Conservation (phyloP, 2,888 invertebrate species). For the Mythimna pallens region DNA sequence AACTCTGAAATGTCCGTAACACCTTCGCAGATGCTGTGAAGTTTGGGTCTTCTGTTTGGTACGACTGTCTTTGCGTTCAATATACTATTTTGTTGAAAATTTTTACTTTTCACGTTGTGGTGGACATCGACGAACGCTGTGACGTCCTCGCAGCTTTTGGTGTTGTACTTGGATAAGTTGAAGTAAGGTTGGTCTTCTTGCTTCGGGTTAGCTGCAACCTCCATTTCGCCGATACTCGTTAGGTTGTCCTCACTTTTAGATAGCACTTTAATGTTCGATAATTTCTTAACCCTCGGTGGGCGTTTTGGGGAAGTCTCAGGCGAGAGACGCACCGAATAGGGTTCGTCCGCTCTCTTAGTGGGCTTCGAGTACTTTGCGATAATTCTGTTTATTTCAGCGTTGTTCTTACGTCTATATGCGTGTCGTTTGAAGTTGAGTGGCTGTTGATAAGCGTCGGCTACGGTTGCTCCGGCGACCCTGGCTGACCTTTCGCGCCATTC, state of each 20-base stretch:
- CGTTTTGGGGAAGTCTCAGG: conserved; percentile 77
- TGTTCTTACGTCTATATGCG: conserved; percentile 88
- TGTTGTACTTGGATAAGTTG: conserved; percentile 81
- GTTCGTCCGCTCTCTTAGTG: conserved; percentile 83
- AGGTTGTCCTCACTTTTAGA: conserved; percentile 88
- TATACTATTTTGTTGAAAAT: conserved; percentile 86
- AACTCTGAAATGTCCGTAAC: conserved; percentile 72
- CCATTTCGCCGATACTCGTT: conserved; percentile 80
- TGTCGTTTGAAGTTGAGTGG: conserved; percentile 89
- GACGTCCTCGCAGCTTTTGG: conserved; percentile 86
- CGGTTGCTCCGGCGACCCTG: conserved; percentile 85
- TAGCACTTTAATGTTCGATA: conserved; percentile 74
- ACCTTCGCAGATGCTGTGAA: conserved; percentile 83
- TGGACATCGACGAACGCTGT: conserved; percentile 83
- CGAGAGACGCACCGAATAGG: conserved; percentile 70
- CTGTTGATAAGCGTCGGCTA: conserved; percentile 89
- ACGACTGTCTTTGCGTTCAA: conserved; percentile 79
- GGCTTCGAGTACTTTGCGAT: conserved; percentile 89
- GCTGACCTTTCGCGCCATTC: conserved; percentile 90
- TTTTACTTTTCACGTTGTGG: conserved; percentile 80
- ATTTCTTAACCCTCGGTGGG: conserved; percentile 80
- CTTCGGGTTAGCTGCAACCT: conserved; percentile 76
- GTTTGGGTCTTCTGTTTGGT: conserved; percentile 70
- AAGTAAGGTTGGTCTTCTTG: conserved; percentile 70
- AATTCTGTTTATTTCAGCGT: conserved; percentile 90